Base-by-base conservation (phyloP, 2,888 invertebrate species). In the Ptychoptera albimana region DNA sequence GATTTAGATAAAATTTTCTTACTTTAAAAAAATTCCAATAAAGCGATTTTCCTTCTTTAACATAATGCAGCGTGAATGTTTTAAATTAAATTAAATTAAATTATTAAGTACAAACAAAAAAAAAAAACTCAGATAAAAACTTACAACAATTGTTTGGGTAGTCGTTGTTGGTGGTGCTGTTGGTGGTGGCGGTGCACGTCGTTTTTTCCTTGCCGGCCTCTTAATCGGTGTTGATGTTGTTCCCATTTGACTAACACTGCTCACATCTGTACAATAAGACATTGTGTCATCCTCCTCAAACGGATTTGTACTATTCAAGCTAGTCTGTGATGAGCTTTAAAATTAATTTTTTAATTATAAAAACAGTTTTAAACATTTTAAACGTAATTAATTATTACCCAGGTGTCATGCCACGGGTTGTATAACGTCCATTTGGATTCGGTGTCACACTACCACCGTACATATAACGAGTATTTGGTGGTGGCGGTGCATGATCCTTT, bases 121-220 rank as follows among this genome's bases (percentile, higher is more conserved):
- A 23, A 3, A 23, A 23, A 5, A 23, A 23, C 7, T 23, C 7
- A 5, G n/a, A n/a, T n/a, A n/a, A n/a, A n/a, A 38, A 50, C 51
- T 51, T 49, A 52, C 53, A 32, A 23, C 23, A 23, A 23, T 23
- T 23, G 23, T 3, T 23, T 23, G 23, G 23, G 23, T n/a, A n/a
- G n/a, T n/a, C n/a, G n/a, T n/a, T n/a, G n/a, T n/a, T n/a, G n/a
- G n/a, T n/a, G n/a, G n/a, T 51, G 51, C 35, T 51, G 57, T 52
- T 16, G 70, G 79, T 6, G 77, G 74, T 42, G 68, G 70, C 1
- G 79, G 75, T 1, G 78, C 78, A 48, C 71, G 70, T 50, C 75
- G 70, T 60, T 79, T 79, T 63, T 78, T 79, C 30, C 75, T 69
- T 11, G 71, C 62, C 32, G 70, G 69, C 32, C 70, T 67, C 41